Evolutionary conservation across 1,140 invertebrate species (phyloP), one percentile per base, ranked within the genome.

Genomic region (Rhopalosiphum padi): DNA sequence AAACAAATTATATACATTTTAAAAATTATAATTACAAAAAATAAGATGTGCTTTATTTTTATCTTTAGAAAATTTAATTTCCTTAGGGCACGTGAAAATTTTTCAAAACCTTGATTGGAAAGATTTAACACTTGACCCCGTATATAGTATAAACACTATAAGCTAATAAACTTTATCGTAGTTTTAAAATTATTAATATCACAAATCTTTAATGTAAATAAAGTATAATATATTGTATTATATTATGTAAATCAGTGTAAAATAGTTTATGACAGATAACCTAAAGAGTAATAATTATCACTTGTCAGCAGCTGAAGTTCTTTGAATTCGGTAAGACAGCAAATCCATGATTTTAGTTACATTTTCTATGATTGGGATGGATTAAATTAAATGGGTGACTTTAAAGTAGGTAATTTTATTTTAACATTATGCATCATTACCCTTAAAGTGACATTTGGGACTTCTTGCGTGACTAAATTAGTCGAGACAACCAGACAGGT

Each of bases 391-490:
- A 35, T 51, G 48, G 46, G 22, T 21, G 46, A 53, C 53, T 35
- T 51, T 51, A 51, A 88, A 35, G 87, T 85, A 83, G 35, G 35
- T 23, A 68, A 55, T 41, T 68, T 46, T 68, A 43, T 90, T 68
- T 90, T 25, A 43, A 90, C 0, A 90, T 68, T 90, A 60, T 37
- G 89, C 37, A 43, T 68, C 89, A 90, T 90, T 90, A 90, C 37
- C 53, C 15, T 35, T 68, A 35, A 35, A 35, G 35, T 51, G 30
- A 21, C n/a, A 53, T 43, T 60, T 60, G 41, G 30, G 37, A 90
- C 37, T 41, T 68, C 89, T 90, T 43, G 89, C 53, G 89, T 90
- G 89, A 90, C 53, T 46, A 90, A 68, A 90, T 90, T 41, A 90
- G 48, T 55, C 7, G n/a, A 68, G 60, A 68, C 60, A 18, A n/a